A percentile compares a stretch with the other conserved stretches of the same genome.
Conservation (phyloP, 2,888 invertebrate species). For the Linnaemya tessellans region DNA sequence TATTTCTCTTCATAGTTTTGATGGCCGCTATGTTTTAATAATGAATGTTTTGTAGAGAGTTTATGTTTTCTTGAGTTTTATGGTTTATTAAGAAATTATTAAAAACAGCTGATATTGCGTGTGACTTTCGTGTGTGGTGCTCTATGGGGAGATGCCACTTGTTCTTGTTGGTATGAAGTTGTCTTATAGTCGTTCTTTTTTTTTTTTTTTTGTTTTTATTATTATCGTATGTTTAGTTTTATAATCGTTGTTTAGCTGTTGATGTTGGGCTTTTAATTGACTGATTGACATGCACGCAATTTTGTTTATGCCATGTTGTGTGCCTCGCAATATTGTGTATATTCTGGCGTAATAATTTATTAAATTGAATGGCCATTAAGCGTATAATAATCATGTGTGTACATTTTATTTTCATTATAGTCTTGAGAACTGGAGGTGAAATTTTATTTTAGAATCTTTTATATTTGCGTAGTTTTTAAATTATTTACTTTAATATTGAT, state of each 20-base stretch:
- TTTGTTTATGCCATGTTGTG: neutral
- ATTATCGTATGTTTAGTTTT: neutral
- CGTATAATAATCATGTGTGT: conserved; percentile 42
- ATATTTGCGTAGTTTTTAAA: neutral
- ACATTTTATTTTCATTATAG: conserved; percentile 15
- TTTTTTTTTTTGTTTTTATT: neutral
- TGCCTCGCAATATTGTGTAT: neutral
- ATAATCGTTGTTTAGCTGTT: neutral
- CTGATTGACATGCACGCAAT: conserved; percentile 14
- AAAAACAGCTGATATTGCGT: conserved; percentile 61
- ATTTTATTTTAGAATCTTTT: conserved; percentile 37
- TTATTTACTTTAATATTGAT: conserved; percentile 6
- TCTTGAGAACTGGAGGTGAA: conserved; percentile 37
- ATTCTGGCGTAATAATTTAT: conserved; percentile 42
- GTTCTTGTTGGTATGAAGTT: neutral
- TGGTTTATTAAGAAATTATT: conserved; percentile 42
- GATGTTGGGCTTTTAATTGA: conserved; percentile 3
- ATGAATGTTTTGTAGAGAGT: neutral
- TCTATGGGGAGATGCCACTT: conserved; percentile 57
- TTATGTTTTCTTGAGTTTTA: conserved; percentile 23
- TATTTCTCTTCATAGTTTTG: neutral
- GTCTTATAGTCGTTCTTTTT: no score
- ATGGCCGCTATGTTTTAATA: neutral
- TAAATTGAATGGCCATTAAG: conserved; percentile 16
- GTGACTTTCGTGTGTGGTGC: conserved; percentile 28